Percentiles rank a stretch among this genome's conserved stretches.
Evolutionary conservation across 2,113 vertebrate genomes (phyloP).

Genomic region (Scophthalmus maximus): DNA sequence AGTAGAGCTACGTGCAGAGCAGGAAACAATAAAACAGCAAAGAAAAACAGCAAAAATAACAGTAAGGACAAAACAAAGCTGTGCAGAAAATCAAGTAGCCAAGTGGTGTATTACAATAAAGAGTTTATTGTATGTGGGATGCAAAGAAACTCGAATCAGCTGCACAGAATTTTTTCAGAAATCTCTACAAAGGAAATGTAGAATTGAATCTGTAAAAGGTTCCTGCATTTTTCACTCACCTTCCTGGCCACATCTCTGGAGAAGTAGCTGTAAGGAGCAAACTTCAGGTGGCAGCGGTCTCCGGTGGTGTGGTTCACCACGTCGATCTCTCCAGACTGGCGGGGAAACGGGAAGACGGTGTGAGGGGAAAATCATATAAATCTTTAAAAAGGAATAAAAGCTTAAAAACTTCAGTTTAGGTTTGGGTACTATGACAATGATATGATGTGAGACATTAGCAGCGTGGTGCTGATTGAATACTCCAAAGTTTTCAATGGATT

Average conservation of each 20-base stretch:
- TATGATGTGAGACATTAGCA: neutral
- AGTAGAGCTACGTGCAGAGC: too few species aligned
- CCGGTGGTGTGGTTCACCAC: constrained; percentile 94
- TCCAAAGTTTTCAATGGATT: neutral
- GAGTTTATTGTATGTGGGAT: neutral
- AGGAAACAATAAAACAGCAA: too few species aligned
- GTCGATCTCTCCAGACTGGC: constrained; percentile 96
- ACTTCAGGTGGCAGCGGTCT: constrained; percentile 96
- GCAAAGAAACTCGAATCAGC: neutral
- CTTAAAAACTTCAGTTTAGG: neutral
- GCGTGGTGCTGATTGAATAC: neutral
- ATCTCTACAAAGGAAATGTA: neutral
- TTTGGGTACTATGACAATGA: neutral
- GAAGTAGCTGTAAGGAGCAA: constrained; percentile 98
- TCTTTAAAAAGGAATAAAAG: neutral
- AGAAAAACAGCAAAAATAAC: too few species aligned
- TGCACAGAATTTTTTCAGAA: neutral
- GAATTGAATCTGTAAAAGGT: neutral
- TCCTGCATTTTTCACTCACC: constrained; percentile 78
- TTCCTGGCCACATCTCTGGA: constrained; percentile 95
- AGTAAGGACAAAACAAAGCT: too few species aligned
- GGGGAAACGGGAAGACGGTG: neutral
- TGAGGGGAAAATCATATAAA: neutral
- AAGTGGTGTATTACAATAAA: neutral
- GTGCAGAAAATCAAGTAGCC: too few species aligned